Base-by-base conservation (phyloP, 2,113 vertebrate species). In the Neogale vison region DNA sequence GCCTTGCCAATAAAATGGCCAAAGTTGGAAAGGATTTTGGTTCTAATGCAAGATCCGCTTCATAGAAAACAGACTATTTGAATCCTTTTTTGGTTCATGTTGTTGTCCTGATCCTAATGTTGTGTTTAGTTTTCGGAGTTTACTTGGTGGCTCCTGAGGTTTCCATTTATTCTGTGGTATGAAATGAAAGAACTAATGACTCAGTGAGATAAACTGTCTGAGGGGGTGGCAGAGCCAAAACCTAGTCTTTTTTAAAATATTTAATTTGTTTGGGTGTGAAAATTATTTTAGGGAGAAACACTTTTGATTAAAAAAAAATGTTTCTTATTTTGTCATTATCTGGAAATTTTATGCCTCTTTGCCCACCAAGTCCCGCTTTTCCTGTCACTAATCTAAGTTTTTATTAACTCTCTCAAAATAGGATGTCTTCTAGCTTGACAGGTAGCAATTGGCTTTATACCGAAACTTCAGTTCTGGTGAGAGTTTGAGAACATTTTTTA, bases 371-470 rank as follows among this genome's bases (percentile, higher is more conserved):
- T 98, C 71, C 95, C 90, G 39, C 67, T 52, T 97, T 74, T 96
- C 69, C 24, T 90, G 13, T 97, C 76, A 69, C 72, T 97, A 82
- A 26, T 95, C 74, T 97, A 69, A 63, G 18, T 88, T 98, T 45
- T 88, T 97, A 67, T 96, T 86, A 72, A 94, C 93, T 80, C 42
- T 63, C 34, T 96, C 45, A 96, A 96, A 96, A 87, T 94, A 90
- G 39, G 39, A 8, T 92, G 47, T 52, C 57, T 39, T 98, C 45
- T 63, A 83, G 17, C 13, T 76, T 95, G 94, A 96, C 69, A 86
- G 59, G 87, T 97, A 85, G 76, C 90, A 97, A 36, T 87, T 96
- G 65, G 34, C 76, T 98, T 98, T 96, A 76, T 74, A 55, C 3
- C 74, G n/a, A 92, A 79, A 61, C n/a, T 76, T 97, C 23, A 96